Evolutionary conservation across 2,888 invertebrate species (phyloP).

Genomic region (Agrilus cyanescens): DNA sequence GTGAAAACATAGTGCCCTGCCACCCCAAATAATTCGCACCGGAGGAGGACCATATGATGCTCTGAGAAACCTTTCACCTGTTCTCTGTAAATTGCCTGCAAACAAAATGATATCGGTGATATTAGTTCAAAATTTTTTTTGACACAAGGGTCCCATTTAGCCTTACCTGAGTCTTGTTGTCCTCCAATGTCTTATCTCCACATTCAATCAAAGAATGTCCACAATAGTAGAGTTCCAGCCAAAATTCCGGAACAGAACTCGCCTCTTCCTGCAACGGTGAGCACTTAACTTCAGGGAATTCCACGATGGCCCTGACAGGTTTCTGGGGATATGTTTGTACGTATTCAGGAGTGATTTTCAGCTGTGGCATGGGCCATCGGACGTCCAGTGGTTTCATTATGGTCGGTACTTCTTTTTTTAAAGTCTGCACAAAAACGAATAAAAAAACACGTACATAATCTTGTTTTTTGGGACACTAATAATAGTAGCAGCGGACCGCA

Average conservation of each 20-base stretch:
- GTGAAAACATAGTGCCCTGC: slow-evolving; percentile 72
- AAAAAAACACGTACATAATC: too few relatives aligned
- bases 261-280: slow-evolving; percentile 46
- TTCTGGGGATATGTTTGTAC: slow-evolving; percentile 70
- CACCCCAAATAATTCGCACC: slow-evolving; percentile 71
- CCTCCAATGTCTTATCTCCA: slow-evolving; percentile 36
- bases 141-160: too few relatives aligned
- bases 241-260: slow-evolving; percentile 51
- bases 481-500: slow-evolving; percentile 6
- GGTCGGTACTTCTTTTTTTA: slow-evolving; percentile 18
- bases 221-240: slow-evolving; percentile 70
- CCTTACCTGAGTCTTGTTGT: slow-evolving; percentile 41
- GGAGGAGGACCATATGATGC: slow-evolving; percentile 52
- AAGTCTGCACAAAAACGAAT: slow-evolving; percentile 1
- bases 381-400: slow-evolving; percentile 57
- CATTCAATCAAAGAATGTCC: slow-evolving; percentile 64
- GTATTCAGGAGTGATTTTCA: slow-evolving; percentile 62
- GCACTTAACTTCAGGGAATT: slow-evolving; percentile 64
- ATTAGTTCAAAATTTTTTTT: neutral
- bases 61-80: slow-evolving; percentile 63
- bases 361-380: slow-evolving; percentile 62
- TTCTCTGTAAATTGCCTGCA: slow-evolving; percentile 62
- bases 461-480: slow-evolving; percentile 8
- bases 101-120: slow-evolving; percentile 8
- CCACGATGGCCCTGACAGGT: slow-evolving; percentile 60